Evolutionary conservation across 2,797 vertebrate species (phyloP), one percentile per base, ranked within the genome.

Genomic region (Botia almorhae): DNA sequence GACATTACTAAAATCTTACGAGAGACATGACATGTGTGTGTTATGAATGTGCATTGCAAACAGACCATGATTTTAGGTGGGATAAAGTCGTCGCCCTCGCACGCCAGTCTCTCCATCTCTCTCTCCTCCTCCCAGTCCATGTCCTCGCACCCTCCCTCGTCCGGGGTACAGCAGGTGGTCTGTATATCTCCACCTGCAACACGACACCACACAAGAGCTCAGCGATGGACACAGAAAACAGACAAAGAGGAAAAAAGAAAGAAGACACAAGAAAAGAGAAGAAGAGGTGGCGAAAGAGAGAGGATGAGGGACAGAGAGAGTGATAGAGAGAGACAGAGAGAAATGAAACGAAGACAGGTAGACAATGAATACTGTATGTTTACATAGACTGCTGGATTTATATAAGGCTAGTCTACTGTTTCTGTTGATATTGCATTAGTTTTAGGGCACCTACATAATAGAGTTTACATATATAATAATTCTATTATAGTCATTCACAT

Each of bases 31-130:
- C 3, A 5, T 2, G 33, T 33, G 33, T 51, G 43, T n/a, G 13
- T 13, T 11, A 71, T 51, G 17, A 21, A 21, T 46, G 23, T 43
- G 14, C 12, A 5, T 43, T 64, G 21, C 3, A 43, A n/a, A 71
- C 94, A 94, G 86, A 98, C 98, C 96, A 99, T 98, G 88, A 99
- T 96, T 92, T 99, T 99, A 82, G 98, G 98, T 29, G 98, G 97
- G 75, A 98, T 78, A 81, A 99, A 99, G 88, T 98, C 97, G 10
- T 97, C 97, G 0, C 96, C 94, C 0, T 96, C 95, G 67, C 96
- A 98, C 1, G 96, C 96, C 78, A 94, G 88, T 12, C 95, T 92
- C 93, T 99, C 98, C 91, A 96, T 91, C 87, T 97, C 96, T 83
- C 93, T 95, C 92, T 99, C 98, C 6, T 96, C 94, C 88, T 99